These are phyloP conservation scores for Forbesichthys papilliferus DNA, from an alignment of 2,113 vertebrate genomes.

Conservation along the genomic window DNA sequence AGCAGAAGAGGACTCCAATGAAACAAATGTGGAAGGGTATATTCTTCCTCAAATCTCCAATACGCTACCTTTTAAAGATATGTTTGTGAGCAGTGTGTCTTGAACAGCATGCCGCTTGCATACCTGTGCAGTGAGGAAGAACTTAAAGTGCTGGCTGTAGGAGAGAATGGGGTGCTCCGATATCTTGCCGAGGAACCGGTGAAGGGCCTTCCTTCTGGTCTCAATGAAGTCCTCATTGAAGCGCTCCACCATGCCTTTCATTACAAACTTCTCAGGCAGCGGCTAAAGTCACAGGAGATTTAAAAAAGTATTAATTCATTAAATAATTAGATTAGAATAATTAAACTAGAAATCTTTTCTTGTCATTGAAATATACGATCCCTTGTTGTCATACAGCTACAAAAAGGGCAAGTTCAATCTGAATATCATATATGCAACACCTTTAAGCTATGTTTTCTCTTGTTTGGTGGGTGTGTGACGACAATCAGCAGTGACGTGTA, in stretches of 20 bases:
- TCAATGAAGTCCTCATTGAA: slow-evolving; percentile 95
- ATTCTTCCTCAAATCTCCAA: too few relatives aligned
- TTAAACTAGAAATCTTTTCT: too few relatives aligned
- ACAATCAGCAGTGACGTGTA: too few relatives aligned
- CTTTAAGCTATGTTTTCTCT: too few relatives aligned
- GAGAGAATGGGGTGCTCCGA: slow-evolving; percentile 93
- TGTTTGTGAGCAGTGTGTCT: background rate
- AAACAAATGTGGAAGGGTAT: too few relatives aligned
- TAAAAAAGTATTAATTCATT: background rate
- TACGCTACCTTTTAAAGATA: background rate
- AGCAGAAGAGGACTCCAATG: background rate
- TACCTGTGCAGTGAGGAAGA: slow-evolving; percentile 90
- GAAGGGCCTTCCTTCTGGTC: slow-evolving; percentile 88
- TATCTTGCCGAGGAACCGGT: slow-evolving; percentile 89
- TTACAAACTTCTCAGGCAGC: slow-evolving; percentile 94
- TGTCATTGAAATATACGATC: too few relatives aligned
- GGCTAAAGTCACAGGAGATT: slow-evolving; percentile 74
- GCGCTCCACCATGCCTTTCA: slow-evolving; percentile 95
- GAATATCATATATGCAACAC: too few relatives aligned
- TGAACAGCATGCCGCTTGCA: slow-evolving; percentile 23
- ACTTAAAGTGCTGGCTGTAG: slow-evolving; percentile 87
- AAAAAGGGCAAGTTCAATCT: too few relatives aligned
- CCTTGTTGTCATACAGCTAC: too few relatives aligned
- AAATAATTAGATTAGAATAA: too few relatives aligned
- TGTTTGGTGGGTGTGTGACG: too few relatives aligned